Conservation (phyloP, 2,797 vertebrate genomes). For the Mormyrus hasselquistii region DNA sequence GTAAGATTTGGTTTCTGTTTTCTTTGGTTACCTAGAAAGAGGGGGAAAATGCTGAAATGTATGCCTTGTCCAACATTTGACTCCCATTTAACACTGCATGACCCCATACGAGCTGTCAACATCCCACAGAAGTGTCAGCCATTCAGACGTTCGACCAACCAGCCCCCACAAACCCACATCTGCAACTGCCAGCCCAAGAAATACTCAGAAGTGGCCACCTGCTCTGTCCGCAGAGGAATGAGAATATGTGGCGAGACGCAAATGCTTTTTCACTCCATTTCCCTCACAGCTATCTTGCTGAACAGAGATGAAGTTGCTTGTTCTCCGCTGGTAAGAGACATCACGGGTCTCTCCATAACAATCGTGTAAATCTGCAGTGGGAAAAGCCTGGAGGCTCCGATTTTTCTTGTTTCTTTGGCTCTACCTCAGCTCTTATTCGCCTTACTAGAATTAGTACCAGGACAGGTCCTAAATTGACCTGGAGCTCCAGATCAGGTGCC, state of each 20-base stretch:
- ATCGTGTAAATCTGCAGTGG: neutral
- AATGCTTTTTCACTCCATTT: constrained; percentile 1
- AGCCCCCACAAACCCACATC: neutral
- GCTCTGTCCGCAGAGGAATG: neutral
- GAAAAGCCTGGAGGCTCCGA: neutral
- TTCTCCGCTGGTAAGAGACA: neutral
- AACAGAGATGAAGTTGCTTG: neutral
- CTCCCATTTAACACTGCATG: neutral
- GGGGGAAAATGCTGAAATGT: constrained; percentile 7
- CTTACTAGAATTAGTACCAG: neutral
- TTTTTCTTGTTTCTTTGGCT: neutral
- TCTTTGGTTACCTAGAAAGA: constrained; percentile 76
- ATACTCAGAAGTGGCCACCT: neutral
- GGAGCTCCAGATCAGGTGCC: neutral
- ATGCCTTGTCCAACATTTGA: neutral
- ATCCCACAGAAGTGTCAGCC: neutral
- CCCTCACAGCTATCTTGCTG: neutral
- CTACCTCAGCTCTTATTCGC: neutral
- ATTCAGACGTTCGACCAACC: neutral
- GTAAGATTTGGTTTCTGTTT: constrained; percentile 73
- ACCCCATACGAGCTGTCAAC: neutral
- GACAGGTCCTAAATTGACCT: neutral
- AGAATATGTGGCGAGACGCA: neutral
- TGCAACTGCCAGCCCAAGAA: neutral
- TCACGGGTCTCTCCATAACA: neutral